Evolutionary conservation across 2,113 vertebrate genomes (phyloP), one percentile per base, ranked within the genome.

Genomic region (Heterotilapia buettikoferi): DNA sequence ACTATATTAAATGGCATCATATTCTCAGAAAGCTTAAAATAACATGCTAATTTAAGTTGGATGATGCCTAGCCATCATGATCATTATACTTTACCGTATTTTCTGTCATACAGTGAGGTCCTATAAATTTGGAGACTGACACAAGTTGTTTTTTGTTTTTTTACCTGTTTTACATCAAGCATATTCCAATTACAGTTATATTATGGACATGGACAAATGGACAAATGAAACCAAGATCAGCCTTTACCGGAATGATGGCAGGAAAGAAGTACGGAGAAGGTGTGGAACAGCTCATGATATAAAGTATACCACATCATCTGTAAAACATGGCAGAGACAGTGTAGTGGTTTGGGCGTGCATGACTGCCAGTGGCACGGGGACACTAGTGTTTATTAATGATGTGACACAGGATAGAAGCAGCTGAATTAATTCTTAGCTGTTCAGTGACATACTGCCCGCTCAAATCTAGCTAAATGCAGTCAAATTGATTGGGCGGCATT

Each of bases 61-160:
- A 38, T 40, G 63, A 6, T 14, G 11, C 63, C 6, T 21, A 40
- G 11, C 11, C 6, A 7, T 43, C 36, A 4, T 71, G 36, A 71
- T 9, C n/a, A 1, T 71, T 40, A 14, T 7, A 5, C 36, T 5
- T 38, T 8, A 5, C 19, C 2, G 5, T 68, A 68, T 68, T 21
- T 40, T 38, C 10, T 68, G 33, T 68, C 66, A 71, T 59, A 59
- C 56, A 59, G 14, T 6, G 14, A 31, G 1, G 26, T 59, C 57
- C 26, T 61, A 61, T 61, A 61, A 2, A 61, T 61, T 61, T 31
- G 26, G 57, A 61, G 18, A 4, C 14, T 18, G 14, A 61, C 57
- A 61, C 26, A 31, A 61, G 26, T 61, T 59, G 7, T 0, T 54
- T 1, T 57, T 24, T 57, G 0, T 0, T 50, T 11, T 54, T 9